Percentiles rank a stretch among this genome's conserved stretches.
phyloP scores from a whole-genome alignment of 2,888 invertebrate genomes.

The Parelbella ahira region DNA sequence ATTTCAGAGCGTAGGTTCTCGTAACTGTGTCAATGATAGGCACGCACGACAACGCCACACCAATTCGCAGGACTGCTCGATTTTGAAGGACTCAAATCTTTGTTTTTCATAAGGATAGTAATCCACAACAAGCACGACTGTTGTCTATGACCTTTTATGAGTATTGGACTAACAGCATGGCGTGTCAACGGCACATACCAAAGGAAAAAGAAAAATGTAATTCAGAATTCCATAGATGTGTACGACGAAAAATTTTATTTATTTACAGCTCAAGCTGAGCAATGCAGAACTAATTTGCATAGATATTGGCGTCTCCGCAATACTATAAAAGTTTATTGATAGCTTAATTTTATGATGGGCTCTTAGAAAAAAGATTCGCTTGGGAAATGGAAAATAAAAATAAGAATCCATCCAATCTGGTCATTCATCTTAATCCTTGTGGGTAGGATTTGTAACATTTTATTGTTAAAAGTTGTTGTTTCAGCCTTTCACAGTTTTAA shows the following conservation, averaged over 20 bases:
- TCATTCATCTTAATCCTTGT: background rate
- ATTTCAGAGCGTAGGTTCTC: slow-evolving; percentile 20
- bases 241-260: too few species aligned
- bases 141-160: slow-evolving; percentile 39
- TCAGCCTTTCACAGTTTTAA: too few species aligned
- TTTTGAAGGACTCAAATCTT: slow-evolving; percentile 49
- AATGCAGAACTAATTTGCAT: slow-evolving; percentile 9
- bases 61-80: slow-evolving; percentile 40
- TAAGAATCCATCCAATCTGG: background rate
- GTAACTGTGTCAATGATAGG: slow-evolving; percentile 44
- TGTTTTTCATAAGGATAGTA: slow-evolving; percentile 30
- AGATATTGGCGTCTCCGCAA: slow-evolving; percentile 6
- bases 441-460: too few species aligned
- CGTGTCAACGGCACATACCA: too few species aligned
- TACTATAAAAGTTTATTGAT: slow-evolving; percentile 17
- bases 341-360: slow-evolving; percentile 14
- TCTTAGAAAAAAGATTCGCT: slow-evolving; percentile 3
- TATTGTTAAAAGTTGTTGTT: too few species aligned
- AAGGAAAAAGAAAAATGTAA: too few species aligned
- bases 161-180: slow-evolving; percentile 18
- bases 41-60: slow-evolving; percentile 43
- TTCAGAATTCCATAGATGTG: too few species aligned
- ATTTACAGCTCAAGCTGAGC: background rate
- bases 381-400: slow-evolving; percentile 5
- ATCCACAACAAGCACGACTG: slow-evolving; percentile 41